These are phyloP conservation scores for Micrasema longulum DNA, from an alignment of 1,140 invertebrate genomes.

Conservation along the genomic window DNA sequence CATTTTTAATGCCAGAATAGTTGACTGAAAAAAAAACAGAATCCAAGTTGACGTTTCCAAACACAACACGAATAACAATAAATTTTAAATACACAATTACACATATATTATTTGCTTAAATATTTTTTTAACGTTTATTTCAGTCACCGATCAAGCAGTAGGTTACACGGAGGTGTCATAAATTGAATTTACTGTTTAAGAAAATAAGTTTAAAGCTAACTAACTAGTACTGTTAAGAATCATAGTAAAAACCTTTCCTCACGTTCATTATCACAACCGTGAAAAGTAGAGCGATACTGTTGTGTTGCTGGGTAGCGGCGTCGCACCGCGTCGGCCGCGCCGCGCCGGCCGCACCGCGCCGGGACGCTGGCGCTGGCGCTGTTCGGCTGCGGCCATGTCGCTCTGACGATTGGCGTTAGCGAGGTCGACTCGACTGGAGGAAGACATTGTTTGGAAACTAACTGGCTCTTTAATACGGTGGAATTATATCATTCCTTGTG, in stretches of 20 bases:
- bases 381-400: background rate
- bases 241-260: background rate
- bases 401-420: background rate
- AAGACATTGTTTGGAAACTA: too few relatives aligned
- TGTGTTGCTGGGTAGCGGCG: slow-evolving; percentile 3
- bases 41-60: slow-evolving; percentile 1
- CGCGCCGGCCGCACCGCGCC: background rate
- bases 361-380: background rate
- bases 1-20: too few relatives aligned
- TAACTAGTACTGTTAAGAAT: background rate
- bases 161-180: background rate
- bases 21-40: too few relatives aligned
- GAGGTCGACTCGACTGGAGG: too few relatives aligned
- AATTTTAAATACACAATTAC: background rate
- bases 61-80: background rate
- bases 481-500: too few relatives aligned
- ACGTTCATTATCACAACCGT: slow-evolving; percentile 21
- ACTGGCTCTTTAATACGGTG: too few relatives aligned
- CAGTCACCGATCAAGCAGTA: background rate
- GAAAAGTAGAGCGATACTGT: slow-evolving; percentile 1
- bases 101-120: background rate
- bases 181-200: background rate
- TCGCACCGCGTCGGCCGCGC: background rate
- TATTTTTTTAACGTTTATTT: background rate
- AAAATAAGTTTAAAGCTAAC: too few relatives aligned